A percentile compares a stretch with the other conserved stretches of the same genome.
Evolutionary conservation across 2,113 vertebrate species (phyloP).

Genomic region (Salminus brasiliensis): DNA sequence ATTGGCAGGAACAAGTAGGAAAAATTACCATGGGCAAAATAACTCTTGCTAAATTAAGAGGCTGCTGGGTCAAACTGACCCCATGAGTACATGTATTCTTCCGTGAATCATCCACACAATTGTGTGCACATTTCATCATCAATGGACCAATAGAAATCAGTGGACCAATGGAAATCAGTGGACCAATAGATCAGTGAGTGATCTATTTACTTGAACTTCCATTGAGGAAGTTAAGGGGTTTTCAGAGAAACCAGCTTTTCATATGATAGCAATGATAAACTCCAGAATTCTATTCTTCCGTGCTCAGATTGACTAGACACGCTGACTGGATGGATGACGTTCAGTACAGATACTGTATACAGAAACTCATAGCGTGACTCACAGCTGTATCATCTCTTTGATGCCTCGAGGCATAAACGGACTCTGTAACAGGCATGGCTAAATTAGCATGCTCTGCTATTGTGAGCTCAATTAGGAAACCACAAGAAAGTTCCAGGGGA

Average conservation of each 20-base stretch:
- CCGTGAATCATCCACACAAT: neutral
- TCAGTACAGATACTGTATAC: neutral
- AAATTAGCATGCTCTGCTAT: conserved; percentile 20
- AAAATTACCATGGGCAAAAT: neutral
- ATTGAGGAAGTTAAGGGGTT: no score
- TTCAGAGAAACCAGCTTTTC: no score
- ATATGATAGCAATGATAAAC: no score
- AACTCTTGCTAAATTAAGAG: neutral
- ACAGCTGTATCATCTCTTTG: neutral
- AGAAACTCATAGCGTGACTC: neutral
- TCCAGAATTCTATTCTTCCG: neutral
- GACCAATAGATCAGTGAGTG: no score
- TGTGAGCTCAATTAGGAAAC: conserved; percentile 26
- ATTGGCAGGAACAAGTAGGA: neutral
- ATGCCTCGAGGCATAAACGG: neutral
- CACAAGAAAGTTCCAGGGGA: conserved; percentile 23
- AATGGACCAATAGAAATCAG: no score
- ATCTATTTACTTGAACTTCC: no score
- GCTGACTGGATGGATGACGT: neutral
- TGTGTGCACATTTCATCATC: no score
- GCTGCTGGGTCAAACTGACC: neutral
- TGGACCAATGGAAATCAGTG: no score
- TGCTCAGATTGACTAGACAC: neutral
- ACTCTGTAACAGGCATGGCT: neutral
- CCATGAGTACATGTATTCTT: neutral